phyloP scores from a whole-genome alignment of 2,888 invertebrate genomes.

The Polietes domitor region DNA sequence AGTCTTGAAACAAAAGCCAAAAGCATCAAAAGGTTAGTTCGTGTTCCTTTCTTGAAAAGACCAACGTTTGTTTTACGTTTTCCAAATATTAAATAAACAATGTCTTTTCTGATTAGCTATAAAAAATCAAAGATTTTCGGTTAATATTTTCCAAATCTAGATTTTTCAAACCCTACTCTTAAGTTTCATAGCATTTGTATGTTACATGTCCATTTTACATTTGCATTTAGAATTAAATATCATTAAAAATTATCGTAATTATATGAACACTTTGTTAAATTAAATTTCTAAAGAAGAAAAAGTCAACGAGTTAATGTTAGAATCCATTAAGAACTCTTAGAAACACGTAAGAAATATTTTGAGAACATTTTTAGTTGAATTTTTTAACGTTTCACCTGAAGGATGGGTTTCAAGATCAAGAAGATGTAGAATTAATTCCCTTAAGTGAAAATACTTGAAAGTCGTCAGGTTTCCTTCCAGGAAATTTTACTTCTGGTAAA shows the following conservation, averaged over 20 bases:
- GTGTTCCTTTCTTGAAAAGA: too few relatives aligned
- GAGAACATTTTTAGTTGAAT: slow-evolving; percentile 14
- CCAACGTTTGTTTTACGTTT: neutral
- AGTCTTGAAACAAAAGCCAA: slow-evolving; percentile 45
- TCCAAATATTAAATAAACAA: neutral
- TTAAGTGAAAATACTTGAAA: too few relatives aligned
- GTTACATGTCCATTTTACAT: neutral
- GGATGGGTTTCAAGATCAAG: too few relatives aligned
- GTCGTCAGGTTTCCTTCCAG: too few relatives aligned
- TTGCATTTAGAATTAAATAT: neutral
- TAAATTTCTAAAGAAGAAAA: slow-evolving; percentile 4
- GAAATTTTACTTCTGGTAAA: too few relatives aligned
- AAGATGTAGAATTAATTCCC: too few relatives aligned
- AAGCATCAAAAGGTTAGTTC: neutral
- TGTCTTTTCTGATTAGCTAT: neutral
- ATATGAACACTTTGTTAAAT: slow-evolving; percentile 35
- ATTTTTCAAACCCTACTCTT: too few relatives aligned
- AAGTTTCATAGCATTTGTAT: too few relatives aligned
- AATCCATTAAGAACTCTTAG: neutral
- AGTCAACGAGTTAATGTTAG: neutral
- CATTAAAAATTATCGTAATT: neutral
- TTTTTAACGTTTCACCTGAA: too few relatives aligned
- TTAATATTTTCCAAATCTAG: neutral
- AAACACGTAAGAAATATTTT: neutral
- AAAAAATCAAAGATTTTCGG: neutral